Conservation (phyloP, 2,113 vertebrate genomes). For the Odontophorus gujanensis region DNA sequence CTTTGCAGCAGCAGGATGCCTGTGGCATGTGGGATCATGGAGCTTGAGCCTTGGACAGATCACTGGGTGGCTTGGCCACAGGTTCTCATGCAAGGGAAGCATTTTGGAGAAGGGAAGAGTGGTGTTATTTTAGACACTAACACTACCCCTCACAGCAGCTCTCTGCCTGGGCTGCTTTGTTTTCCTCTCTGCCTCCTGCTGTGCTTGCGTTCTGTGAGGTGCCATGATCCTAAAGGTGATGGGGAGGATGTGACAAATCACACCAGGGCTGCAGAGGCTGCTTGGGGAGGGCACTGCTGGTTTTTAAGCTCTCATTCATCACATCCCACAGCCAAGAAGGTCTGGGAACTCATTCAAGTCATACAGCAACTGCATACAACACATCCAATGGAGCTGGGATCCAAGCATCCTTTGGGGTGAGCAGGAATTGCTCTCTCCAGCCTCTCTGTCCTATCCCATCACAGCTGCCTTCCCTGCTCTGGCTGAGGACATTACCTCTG, state of each 20-base stretch:
- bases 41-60: constrained; percentile 57
- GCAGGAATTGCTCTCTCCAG: neutral
- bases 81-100: constrained; percentile 25
- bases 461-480: rapidly evolving
- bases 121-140: constrained; percentile 29
- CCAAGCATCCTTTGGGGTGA: neutral
- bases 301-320: neutral
- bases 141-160: constrained; percentile 9
- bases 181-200: neutral
- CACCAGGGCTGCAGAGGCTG: neutral
- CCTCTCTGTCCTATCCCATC: neutral
- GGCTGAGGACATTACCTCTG: neutral
- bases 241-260: neutral
- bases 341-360: neutral
- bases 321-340: neutral
- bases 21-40: neutral
- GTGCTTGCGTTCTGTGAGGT: neutral
- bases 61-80: constrained; percentile 5
- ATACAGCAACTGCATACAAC: neutral
- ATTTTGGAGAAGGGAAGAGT: constrained; percentile 18
- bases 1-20: constrained; percentile 13
- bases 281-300: neutral
- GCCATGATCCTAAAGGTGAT: neutral
- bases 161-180: neutral
- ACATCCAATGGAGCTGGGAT: neutral